Base-by-base conservation (phyloP, 2,888 invertebrate genomes). In the Scrobipalpa costella region DNA sequence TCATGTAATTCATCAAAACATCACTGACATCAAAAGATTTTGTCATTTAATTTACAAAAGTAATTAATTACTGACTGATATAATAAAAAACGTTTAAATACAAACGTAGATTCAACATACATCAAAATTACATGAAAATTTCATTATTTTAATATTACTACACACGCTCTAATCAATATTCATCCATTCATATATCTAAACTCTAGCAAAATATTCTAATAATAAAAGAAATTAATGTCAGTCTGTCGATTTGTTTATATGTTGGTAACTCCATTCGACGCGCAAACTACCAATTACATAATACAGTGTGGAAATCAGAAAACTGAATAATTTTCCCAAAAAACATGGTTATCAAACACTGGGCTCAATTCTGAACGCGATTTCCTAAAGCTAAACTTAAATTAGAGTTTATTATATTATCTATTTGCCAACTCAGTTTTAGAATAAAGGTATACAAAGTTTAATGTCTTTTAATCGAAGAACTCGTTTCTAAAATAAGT, bases 261-360 rank as follows among this genome's bases (percentile, higher is more conserved):
- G 78, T 73, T 85, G 88, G 88, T 88, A 88, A 90, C 88, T 82
- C 71, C 71, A 70, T 70, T 69, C 75, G 76, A 80, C 71, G 72
- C 60, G 13, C 17, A 15, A 55, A 59, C 49, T 60, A 44, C 59
- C 49, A 49, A 34, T 60, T 61, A n/a, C 9, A 47, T 59, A n/a
- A 11, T 60, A 62, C n/a, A 44, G 15, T n/a, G 3, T 15, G 44
- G 1, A 44, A 44, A 5, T n/a, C n/a, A 15, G 13, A 27, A 27
- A 27, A 27, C 2, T 2, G 5, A 27, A 27, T 27, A 27, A 3
- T 27, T 27, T 27, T 27, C 5, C 27, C 5, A 2, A 27, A 27
- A 27, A 27, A 27, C n/a, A n/a, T n/a, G n/a, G n/a, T n/a, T n/a
- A n/a, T n/a, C n/a, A n/a, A n/a, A n/a, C 27, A 5, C 27, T 27